These are phyloP conservation scores for zebrafish (Danio rerio) DNA, from an alignment of 2,113 vertebrate species.

Conservation along the genomic window GRCz12tu NC_133188.1:36848501-36849000, in stretches of 20 bases:
- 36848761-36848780: constrained; percentile 20
- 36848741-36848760: constrained; percentile 11
- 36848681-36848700: background rate
- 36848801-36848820: constrained; percentile 13
- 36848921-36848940: constrained; percentile 39
- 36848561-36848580: background rate
- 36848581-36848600: background rate
- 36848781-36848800: constrained; percentile 42
- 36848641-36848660: background rate
- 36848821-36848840: background rate
- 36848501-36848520: no score
- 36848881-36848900: constrained; percentile 27
- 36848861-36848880: constrained; percentile 36
- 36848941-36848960: background rate
- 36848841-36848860: constrained; percentile 41
- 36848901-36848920: constrained; percentile 11
- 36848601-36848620: background rate
- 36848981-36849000: background rate
- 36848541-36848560: no score
- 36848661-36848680: no score
- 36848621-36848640: background rate
- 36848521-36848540: no score
- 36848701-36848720: background rate
- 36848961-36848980: background rate
- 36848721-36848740: background rate